A percentile compares a stretch with the other conserved stretches of the same genome.
phyloP scores from a whole-genome alignment of 2,113 vertebrate genomes.

The Jacana jacana region DNA sequence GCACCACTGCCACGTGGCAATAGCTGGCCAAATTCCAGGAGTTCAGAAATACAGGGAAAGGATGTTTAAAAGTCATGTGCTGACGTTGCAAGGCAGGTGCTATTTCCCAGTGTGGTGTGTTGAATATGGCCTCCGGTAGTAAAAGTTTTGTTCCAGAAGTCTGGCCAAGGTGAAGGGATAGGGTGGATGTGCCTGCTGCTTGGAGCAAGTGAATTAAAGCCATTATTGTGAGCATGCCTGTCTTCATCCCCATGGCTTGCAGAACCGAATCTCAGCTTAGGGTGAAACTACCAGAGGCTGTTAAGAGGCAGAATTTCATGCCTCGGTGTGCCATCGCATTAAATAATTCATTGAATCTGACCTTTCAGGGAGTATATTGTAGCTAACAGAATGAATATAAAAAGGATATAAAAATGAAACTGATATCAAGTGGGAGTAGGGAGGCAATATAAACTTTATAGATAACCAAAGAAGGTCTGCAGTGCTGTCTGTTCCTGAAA shows the following conservation, averaged over 20 bases:
- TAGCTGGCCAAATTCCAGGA: background rate
- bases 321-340: background rate
- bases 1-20: background rate
- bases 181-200: background rate
- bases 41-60: background rate
- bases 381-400: slow-evolving; percentile 10
- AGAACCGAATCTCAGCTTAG: background rate
- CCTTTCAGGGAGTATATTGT: slow-evolving; percentile 24
- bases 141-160: background rate
- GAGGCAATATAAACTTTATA: slow-evolving; percentile 3
- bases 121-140: background rate
- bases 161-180: background rate
- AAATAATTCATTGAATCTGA: slow-evolving; percentile 46
- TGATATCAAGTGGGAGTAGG: background rate
- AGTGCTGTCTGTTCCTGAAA: background rate
- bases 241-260: background rate
- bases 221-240: fast-evolving
- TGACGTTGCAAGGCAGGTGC: background rate
- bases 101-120: background rate
- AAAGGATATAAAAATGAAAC: slow-evolving; percentile 2
- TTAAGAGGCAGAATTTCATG: background rate
- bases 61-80: fast-evolving
- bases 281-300: background rate
- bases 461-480: background rate
- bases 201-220: background rate